Conservation (phyloP, 1,140 invertebrate species). For the Matsumurasca onukii region DNA sequence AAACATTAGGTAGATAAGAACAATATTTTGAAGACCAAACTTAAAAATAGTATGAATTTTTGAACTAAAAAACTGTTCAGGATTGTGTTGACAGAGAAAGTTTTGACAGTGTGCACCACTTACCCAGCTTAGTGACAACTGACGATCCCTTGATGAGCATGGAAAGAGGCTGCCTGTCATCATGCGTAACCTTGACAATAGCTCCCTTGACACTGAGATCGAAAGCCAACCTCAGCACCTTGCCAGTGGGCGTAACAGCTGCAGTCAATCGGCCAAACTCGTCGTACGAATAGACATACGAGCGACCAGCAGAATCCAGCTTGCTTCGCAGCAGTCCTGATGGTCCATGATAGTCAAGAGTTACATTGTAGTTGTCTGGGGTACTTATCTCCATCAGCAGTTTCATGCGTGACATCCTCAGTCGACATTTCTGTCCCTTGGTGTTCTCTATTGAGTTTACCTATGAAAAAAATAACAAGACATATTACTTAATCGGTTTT, state of each 20-base stretch:
- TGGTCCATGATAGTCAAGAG: constrained; percentile 89
- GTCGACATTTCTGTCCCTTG: constrained; percentile 86
- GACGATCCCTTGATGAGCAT: constrained; percentile 86
- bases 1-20: no score
- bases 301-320: constrained; percentile 85
- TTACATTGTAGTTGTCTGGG: constrained; percentile 88
- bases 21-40: no score
- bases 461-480: constrained; percentile 39
- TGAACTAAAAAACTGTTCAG: no score
- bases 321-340: constrained; percentile 86
- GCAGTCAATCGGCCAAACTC: constrained; percentile 88
- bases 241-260: constrained; percentile 89
- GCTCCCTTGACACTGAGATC: constrained; percentile 87
- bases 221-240: constrained; percentile 81
- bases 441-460: constrained; percentile 95
- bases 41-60: no score
- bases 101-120: no score
- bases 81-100: no score
- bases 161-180: constrained; percentile 76
- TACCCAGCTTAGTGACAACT: constrained; percentile 71
- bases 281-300: constrained; percentile 94
- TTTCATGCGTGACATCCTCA: constrained; percentile 81
- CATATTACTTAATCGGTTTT: no score
- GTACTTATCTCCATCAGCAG: constrained; percentile 86
- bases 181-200: constrained; percentile 79